Percentiles rank a stretch among this genome's conserved stretches.
These are phyloP conservation scores for Aethes cnicana DNA, from an alignment of 2,888 invertebrate genomes.

Conservation along the genomic window DNA sequence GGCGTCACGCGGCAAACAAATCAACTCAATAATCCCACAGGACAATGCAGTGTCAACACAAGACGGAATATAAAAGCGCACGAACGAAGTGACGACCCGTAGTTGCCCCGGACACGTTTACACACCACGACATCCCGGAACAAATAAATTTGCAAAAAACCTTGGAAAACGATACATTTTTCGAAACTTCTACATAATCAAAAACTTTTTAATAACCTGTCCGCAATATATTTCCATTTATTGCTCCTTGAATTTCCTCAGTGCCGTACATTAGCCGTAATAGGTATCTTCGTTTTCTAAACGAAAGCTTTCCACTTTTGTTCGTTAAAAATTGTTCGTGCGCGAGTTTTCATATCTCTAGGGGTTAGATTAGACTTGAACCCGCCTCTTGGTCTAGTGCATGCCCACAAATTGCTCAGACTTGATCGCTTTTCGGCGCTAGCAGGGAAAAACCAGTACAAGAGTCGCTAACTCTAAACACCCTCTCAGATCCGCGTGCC, in stretches of 20 bases:
- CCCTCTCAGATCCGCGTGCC: conserved; percentile 66
- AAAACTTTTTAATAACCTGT: conserved; percentile 27
- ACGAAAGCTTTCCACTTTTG: not conserved
- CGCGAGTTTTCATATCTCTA: not conserved
- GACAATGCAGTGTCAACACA: conserved; percentile 75
- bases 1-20: conserved; percentile 71
- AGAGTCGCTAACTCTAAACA: conserved; percentile 57
- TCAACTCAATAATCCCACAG: conserved; percentile 68
- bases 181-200: conserved; percentile 11
- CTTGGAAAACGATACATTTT: not conserved
- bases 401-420: conserved; percentile 2
- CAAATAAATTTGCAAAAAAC: not conserved
- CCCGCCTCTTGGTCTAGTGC: not conserved
- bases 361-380: not conserved
- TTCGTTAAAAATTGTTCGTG: too few species aligned
- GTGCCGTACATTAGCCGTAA: not conserved
- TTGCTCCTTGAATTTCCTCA: conserved; percentile 14
- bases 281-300: not conserved
- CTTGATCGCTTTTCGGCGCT: not conserved
- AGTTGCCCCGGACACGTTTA: conserved; percentile 39
- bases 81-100: conserved; percentile 44
- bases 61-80: conserved; percentile 74
- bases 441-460: conserved; percentile 1
- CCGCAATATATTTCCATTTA: conserved; percentile 26
- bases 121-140: conserved; percentile 43